phyloP scores from a whole-genome alignment of 2,888 invertebrate genomes.

The Mesoligia furuncula region DNA sequence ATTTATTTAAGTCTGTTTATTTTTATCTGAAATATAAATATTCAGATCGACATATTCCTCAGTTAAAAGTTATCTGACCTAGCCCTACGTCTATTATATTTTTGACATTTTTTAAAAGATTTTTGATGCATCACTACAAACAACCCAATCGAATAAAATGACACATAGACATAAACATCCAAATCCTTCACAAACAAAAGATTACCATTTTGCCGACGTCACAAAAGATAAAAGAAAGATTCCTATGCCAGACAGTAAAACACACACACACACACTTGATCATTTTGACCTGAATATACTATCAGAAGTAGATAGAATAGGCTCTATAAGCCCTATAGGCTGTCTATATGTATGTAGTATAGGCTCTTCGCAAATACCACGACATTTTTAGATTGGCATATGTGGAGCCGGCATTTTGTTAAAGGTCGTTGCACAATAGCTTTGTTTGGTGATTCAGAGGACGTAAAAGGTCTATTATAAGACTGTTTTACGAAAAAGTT shows the following conservation, averaged over 20 bases:
- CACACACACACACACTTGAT: constrained; percentile 50
- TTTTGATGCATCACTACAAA: not conserved
- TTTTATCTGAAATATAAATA: not conserved
- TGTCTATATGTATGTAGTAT: not conserved
- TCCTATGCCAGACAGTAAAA: constrained; percentile 46
- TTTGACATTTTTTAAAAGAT: not conserved
- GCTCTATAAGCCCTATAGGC: not conserved
- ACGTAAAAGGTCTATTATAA: constrained; percentile 46
- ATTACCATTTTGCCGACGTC: constrained; percentile 39
- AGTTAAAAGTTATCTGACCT: not conserved
- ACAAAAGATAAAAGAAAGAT: constrained; percentile 44
- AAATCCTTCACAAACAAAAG: constrained; percentile 17
- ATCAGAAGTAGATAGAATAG: not conserved
- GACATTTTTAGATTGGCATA: constrained; percentile 66
- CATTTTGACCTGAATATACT: constrained; percentile 47
- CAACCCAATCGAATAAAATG: not conserved
- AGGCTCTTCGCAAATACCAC: constrained; percentile 57
- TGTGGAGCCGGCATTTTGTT: constrained; percentile 60
- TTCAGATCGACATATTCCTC: not conserved
- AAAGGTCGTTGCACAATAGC: constrained; percentile 59
- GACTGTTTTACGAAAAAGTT: constrained; percentile 11
- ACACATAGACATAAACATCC: not conserved
- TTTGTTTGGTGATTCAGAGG: constrained; percentile 37
- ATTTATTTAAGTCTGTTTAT: not conserved
- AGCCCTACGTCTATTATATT: not conserved